Evolutionary conservation across 2,113 vertebrate species (phyloP).

Genomic region (Haemorhous mexicanus): DNA sequence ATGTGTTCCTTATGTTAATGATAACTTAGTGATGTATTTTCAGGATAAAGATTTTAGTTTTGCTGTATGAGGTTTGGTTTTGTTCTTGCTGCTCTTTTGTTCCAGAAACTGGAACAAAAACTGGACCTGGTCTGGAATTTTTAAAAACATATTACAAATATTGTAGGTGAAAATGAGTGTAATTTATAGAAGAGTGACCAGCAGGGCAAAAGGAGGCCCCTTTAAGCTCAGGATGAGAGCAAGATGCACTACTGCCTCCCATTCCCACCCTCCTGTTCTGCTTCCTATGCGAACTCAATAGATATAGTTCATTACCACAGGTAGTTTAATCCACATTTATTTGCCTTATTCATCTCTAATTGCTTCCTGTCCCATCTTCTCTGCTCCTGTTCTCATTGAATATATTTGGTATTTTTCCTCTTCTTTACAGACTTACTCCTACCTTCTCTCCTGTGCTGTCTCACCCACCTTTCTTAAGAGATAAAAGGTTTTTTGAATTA

Average conservation of each 20-base stretch:
- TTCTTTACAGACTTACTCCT: conserved; percentile 56
- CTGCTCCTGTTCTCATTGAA: background rate
- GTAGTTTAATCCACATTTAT: background rate
- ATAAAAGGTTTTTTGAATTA: conserved; percentile 53
- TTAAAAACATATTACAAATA: background rate
- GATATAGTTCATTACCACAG: background rate
- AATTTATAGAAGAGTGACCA: background rate
- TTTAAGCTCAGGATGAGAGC: background rate
- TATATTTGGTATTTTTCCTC: conserved; percentile 38
- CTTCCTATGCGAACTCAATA: background rate
- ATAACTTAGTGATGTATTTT: background rate
- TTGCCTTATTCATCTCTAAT: background rate
- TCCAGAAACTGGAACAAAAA: background rate
- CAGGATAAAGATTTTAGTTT: background rate
- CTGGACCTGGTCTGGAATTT: background rate
- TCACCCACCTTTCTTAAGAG: conserved; percentile 56
- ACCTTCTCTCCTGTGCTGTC: conserved; percentile 41
- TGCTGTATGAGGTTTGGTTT: background rate
- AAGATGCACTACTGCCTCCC: background rate
- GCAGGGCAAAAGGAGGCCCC: background rate
- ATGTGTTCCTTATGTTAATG: background rate
- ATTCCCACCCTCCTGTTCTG: background rate
- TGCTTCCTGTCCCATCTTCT: background rate
- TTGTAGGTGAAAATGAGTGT: background rate
- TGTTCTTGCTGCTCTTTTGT: background rate